Conservation (phyloP, 2,888 invertebrate species). For the Agriopis leucophaearia region DNA sequence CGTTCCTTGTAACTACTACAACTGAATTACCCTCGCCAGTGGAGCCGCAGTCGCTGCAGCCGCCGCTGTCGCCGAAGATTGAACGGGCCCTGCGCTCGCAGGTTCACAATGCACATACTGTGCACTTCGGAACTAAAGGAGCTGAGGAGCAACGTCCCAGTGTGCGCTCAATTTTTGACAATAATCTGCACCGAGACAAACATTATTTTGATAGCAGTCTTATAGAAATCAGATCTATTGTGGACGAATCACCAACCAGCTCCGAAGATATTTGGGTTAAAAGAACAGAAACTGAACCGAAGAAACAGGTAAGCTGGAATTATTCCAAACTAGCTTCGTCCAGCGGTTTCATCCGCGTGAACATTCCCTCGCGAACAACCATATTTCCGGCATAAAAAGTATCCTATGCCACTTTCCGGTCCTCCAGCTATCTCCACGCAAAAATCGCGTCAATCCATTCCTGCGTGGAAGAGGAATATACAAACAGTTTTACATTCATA, state of each 20-base stretch:
- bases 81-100: slow-evolving; percentile 81
- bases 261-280: slow-evolving; percentile 91
- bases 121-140: slow-evolving; percentile 89
- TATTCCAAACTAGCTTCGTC: not conserved
- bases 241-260: slow-evolving; percentile 88
- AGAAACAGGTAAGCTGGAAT: slow-evolving; percentile 84
- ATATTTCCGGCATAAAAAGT: too few species aligned
- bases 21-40: slow-evolving; percentile 57
- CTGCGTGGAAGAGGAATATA: too few species aligned
- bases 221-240: slow-evolving; percentile 92
- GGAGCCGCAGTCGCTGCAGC: slow-evolving; percentile 54
- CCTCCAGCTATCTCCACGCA: too few species aligned
- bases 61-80: slow-evolving; percentile 69
- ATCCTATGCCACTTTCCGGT: too few species aligned
- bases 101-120: slow-evolving; percentile 88
- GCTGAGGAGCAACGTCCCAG: slow-evolving; percentile 86
- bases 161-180: slow-evolving; percentile 87
- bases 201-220: slow-evolving; percentile 93
- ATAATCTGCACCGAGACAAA: slow-evolving; percentile 90
- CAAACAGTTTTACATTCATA: too few species aligned
- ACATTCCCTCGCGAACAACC: too few species aligned
- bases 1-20: slow-evolving; percentile 77
- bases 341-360: too few species aligned
- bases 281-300: slow-evolving; percentile 74
- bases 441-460: too few species aligned